Conservation (phyloP, 1,140 invertebrate species). For the Geopemphigus sp. region DNA sequence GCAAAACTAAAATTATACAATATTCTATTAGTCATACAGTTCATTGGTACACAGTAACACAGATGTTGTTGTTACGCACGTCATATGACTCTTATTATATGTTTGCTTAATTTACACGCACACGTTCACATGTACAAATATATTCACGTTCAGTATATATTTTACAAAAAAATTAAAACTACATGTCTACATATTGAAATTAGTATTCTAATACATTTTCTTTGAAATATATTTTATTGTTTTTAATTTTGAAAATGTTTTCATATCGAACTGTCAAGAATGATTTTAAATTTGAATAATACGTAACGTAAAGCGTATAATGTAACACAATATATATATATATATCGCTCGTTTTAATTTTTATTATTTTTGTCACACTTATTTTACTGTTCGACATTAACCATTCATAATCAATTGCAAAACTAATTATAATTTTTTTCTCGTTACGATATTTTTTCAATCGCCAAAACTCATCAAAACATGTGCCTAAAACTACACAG, state of each 20-base stretch:
- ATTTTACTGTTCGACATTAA: background rate
- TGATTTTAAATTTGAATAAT: background rate
- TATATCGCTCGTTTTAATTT: background rate
- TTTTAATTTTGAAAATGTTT: background rate
- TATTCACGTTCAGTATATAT: background rate
- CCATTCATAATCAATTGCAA: slow-evolving; percentile 28
- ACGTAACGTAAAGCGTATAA: too few species aligned
- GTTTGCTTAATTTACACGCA: background rate
- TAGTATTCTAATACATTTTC: background rate
- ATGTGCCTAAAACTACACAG: background rate
- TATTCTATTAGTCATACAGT: background rate
- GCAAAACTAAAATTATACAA: slow-evolving; percentile 13
- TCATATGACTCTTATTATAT: background rate
- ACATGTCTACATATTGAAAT: background rate
- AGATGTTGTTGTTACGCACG: slow-evolving; percentile 14
- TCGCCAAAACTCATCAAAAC: background rate
- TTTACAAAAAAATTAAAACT: background rate
- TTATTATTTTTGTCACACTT: background rate
- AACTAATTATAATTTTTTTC: slow-evolving; percentile 41
- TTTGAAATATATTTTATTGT: background rate
- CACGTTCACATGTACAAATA: background rate
- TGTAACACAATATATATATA: too few species aligned
- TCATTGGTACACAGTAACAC: background rate
- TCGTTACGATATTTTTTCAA: background rate
- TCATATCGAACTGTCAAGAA: background rate